phyloP scores from a whole-genome alignment of 2,113 vertebrate species.

The Mungos mungo region DNA sequence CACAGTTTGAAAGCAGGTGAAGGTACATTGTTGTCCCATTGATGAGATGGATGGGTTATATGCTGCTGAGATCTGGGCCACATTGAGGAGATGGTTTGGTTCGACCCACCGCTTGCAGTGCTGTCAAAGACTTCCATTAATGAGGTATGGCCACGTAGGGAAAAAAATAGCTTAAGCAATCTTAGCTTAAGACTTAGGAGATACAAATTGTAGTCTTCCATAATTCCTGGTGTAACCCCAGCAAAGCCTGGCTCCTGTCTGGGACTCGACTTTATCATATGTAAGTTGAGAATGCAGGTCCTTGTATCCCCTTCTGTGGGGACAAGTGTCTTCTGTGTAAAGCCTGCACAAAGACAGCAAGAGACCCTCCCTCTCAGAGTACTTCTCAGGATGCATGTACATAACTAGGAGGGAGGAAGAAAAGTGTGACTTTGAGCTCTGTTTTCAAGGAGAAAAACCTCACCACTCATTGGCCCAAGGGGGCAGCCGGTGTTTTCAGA shows the following conservation, averaged over 20 bases:
- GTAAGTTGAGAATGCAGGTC: neutral
- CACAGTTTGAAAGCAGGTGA: neutral
- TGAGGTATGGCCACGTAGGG: neutral
- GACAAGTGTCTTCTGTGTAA: neutral
- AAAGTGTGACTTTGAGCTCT: constrained; percentile 67
- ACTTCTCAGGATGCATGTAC: constrained; percentile 53
- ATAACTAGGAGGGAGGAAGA: constrained; percentile 52
- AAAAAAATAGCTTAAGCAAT: neutral
- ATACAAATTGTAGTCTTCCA: neutral
- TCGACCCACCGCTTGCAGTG: neutral
- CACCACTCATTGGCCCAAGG: constrained; percentile 68
- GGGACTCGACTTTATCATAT: neutral
- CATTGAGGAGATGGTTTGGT: neutral
- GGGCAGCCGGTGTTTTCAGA: constrained; percentile 74
- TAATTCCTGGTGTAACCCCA: neutral
- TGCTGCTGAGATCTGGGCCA: neutral
- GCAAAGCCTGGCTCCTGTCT: neutral
- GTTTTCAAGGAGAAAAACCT: constrained; percentile 78
- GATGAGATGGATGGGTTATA: constrained; percentile 1
- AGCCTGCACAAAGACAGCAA: neutral
- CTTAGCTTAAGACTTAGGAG: neutral
- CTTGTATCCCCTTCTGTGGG: neutral
- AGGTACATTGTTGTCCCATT: neutral
- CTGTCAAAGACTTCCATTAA: constrained; percentile 35
- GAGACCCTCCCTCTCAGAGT: neutral